phyloP scores from a whole-genome alignment of 2,113 vertebrate species.

The Tricholaema leucomelas region DNA sequence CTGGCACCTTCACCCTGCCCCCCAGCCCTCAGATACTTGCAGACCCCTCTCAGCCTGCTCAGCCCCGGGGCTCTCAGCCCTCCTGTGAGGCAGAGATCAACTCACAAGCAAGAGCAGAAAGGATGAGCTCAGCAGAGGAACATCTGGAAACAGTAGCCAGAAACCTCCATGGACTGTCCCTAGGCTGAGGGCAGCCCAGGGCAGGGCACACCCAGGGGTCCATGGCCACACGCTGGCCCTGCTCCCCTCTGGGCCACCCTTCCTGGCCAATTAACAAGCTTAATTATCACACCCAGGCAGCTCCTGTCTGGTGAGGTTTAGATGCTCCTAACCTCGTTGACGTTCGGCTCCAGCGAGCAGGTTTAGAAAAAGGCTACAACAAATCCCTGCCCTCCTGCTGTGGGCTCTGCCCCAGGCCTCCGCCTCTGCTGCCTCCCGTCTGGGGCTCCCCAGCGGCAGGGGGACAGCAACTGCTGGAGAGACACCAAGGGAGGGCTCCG shows the following conservation, averaged over 20 bases:
- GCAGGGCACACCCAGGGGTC: background rate
- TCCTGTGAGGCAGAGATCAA: too few relatives aligned
- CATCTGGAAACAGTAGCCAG: background rate
- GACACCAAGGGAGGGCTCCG: too few relatives aligned
- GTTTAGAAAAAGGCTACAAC: background rate
- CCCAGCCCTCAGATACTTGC: too few relatives aligned
- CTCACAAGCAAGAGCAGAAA: rapidly evolving
- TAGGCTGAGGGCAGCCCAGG: background rate
- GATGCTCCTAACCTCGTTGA: background rate
- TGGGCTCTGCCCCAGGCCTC: background rate
- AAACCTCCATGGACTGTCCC: background rate
- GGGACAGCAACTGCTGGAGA: too few relatives aligned
- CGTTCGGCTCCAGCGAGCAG: background rate
- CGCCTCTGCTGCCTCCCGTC: too few relatives aligned
- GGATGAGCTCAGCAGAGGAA: background rate
- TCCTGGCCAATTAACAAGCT: background rate
- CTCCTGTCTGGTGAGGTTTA: background rate
- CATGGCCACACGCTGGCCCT: rapidly evolving
- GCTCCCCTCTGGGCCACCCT: background rate
- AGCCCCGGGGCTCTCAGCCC: too few relatives aligned
- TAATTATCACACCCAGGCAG: background rate
- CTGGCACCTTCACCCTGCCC: too few relatives aligned
- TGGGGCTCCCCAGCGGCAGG: too few relatives aligned
- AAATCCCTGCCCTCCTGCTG: background rate
- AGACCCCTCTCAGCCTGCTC: too few relatives aligned